Conservation (phyloP, 2,797 vertebrate species). For the Melanotaenia boesemani region DNA sequence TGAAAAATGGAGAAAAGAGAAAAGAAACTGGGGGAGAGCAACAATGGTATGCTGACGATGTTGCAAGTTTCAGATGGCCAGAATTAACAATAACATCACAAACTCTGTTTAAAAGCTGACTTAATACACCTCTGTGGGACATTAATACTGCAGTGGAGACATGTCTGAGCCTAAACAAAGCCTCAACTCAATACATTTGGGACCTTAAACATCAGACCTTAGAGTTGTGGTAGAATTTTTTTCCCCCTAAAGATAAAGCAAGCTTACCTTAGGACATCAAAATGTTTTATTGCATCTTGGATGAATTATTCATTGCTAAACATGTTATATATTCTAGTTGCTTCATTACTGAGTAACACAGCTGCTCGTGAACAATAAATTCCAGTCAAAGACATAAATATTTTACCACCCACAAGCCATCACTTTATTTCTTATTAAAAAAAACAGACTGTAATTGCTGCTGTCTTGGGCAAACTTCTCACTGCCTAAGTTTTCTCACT, state of each 20-base stretch:
- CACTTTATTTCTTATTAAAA: conserved; percentile 22
- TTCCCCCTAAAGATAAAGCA: conserved; percentile 1
- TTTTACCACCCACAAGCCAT: conserved; percentile 32
- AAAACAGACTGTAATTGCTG: conserved; percentile 48
- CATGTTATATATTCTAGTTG: conserved; percentile 23
- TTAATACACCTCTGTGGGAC: not conserved
- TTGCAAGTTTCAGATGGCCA: not conserved
- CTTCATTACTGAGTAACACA: conserved; percentile 21
- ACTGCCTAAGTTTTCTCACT: conserved; percentile 38
- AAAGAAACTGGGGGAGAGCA: not conserved
- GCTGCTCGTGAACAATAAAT: conserved; percentile 32
- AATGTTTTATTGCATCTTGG: conserved; percentile 10
- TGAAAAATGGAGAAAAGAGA: not conserved
- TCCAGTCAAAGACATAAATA: conserved; percentile 40
- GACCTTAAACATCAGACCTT: not conserved
- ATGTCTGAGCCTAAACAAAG: not conserved
- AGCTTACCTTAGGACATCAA: conserved; percentile 8
- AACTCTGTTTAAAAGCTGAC: not conserved
- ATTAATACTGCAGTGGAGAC: not conserved
- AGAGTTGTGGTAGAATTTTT: not conserved
- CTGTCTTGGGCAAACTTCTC: conserved; percentile 28
- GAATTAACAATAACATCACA: not conserved
- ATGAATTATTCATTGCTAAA: conserved; percentile 36
- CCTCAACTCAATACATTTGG: not conserved
- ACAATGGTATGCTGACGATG: not conserved